These are phyloP conservation scores for Hycleus cichorii DNA, from an alignment of 1,140 invertebrate species.

Conservation along the genomic window DNA sequence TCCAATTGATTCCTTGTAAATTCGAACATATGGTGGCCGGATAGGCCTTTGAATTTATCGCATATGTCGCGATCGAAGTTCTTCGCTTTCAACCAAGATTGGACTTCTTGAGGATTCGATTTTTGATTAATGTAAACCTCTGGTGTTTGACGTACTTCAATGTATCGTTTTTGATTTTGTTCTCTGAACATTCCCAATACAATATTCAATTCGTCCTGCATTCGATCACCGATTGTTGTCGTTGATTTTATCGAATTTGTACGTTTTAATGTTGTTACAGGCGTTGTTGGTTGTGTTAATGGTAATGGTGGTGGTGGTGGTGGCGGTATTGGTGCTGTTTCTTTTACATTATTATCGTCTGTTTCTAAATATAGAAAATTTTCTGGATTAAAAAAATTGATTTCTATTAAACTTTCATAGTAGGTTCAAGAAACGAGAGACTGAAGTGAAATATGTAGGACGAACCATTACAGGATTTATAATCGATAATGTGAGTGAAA, in stretches of 20 bases:
- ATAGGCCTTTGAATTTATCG: constrained; percentile 55
- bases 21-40: constrained; percentile 63
- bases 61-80: constrained; percentile 60
- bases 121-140: constrained; percentile 62
- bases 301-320: constrained; percentile 25
- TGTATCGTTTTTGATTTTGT: constrained; percentile 43
- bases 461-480: constrained; percentile 5
- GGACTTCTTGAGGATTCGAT: constrained; percentile 59
- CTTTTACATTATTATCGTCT: background rate
- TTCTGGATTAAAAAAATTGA: background rate
- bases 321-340: constrained; percentile 2
- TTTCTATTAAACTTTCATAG: background rate
- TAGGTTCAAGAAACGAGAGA: background rate
- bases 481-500: constrained; percentile 10
- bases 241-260: constrained; percentile 23
- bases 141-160: constrained; percentile 61
- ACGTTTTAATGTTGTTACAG: constrained; percentile 19
- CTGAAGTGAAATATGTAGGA: background rate
- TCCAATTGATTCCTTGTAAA: constrained; percentile 58
- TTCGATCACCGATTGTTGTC: constrained; percentile 35
- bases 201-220: constrained; percentile 63
- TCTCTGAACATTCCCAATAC: constrained; percentile 56
- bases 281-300: constrained; percentile 16
- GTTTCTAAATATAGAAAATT: background rate
- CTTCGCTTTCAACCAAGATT: constrained; percentile 67